Percentiles rank a stretch among this genome's conserved stretches.
phyloP scores from a whole-genome alignment of 1,140 invertebrate genomes.

The Lucilia sericata region DNA sequence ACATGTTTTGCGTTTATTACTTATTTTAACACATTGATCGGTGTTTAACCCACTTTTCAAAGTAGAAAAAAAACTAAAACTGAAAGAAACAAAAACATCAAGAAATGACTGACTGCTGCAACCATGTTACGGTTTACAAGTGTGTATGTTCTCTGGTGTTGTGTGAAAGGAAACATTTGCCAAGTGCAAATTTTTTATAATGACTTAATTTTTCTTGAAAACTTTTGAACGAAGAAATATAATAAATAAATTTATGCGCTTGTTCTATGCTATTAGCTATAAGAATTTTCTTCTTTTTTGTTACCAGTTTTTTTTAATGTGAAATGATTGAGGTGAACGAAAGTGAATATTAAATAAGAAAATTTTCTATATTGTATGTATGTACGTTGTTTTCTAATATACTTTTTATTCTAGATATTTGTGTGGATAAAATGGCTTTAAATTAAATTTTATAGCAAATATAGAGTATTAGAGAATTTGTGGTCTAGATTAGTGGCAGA shows the following conservation, averaged over 20 bases:
- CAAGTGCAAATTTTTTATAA: conserved; percentile 23
- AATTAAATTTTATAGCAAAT: too few relatives aligned
- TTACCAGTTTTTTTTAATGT: background rate
- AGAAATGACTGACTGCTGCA: background rate
- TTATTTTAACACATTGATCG: conserved; percentile 22
- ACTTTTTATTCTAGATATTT: too few relatives aligned
- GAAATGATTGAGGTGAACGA: conserved; percentile 13
- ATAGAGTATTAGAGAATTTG: too few relatives aligned
- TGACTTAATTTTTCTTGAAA: conserved; percentile 23
- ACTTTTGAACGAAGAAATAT: background rate
- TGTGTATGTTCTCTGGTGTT: background rate
- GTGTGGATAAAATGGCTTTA: too few relatives aligned
- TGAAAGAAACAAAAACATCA: background rate
- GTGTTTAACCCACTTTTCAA: conserved; percentile 27
- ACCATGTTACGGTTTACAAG: background rate
- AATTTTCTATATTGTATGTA: too few relatives aligned
- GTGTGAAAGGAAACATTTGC: conserved; percentile 26
- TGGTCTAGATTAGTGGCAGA: too few relatives aligned
- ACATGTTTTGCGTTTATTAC: conserved; percentile 18
- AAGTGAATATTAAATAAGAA: background rate
- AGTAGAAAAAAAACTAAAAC: background rate
- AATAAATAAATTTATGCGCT: background rate
- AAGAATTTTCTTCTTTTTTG: background rate
- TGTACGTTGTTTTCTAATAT: too few relatives aligned
- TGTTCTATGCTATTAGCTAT: background rate